These are phyloP conservation scores for Dunckerocampus dactyliophorus DNA, from an alignment of 2,113 vertebrate species.

Conservation along the genomic window DNA sequence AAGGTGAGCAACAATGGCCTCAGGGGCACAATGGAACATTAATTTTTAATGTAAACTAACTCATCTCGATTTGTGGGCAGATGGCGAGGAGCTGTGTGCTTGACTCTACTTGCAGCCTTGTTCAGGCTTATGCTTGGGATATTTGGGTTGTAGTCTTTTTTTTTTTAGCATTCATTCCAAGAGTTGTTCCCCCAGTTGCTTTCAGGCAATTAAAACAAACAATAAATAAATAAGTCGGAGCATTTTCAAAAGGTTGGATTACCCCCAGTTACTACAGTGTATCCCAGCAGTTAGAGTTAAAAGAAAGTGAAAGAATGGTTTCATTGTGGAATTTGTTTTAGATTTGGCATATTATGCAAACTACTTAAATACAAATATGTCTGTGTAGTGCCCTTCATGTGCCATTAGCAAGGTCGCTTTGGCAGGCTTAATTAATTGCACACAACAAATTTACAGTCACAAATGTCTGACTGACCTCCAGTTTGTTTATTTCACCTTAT, in stretches of 20 bases:
- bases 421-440: conserved; percentile 4
- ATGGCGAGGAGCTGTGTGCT: conserved; percentile 53
- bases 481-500: conserved; percentile 2
- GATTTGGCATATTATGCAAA: neutral
- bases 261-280: conserved; percentile 33
- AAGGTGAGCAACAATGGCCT: conserved; percentile 63
- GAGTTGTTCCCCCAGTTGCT: conserved; percentile 9
- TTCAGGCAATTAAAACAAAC: conserved; percentile 24
- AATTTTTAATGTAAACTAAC: conserved; percentile 72
- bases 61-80: conserved; percentile 57
- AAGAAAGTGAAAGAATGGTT: conserved; percentile 24
- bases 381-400: neutral
- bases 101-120: conserved; percentile 29
- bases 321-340: neutral
- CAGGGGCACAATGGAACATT: conserved; percentile 53
- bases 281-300: conserved; percentile 45
- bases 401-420: conserved; percentile 6
- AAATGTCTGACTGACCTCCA: conserved; percentile 6
- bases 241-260: conserved; percentile 11
- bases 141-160: conserved; percentile 24
- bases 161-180: conserved; percentile 31
- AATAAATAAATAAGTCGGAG: neutral
- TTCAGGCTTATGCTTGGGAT: conserved; percentile 24
- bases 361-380: neutral
- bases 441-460: neutral